Base-by-base conservation (phyloP, 2,888 invertebrate genomes). In the Eustalomyia histrio region DNA sequence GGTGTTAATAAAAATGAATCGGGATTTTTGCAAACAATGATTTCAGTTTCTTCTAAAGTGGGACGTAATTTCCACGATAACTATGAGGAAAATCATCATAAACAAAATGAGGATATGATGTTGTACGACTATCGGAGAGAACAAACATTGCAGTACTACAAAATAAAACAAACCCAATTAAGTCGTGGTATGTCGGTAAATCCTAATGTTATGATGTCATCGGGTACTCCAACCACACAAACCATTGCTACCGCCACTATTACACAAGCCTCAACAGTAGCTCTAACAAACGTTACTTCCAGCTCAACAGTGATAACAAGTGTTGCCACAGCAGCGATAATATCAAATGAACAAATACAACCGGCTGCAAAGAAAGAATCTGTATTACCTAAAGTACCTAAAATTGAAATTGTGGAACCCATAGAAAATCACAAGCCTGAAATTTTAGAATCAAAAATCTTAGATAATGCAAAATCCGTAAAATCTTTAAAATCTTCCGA, bases 61-160 rank as follows among this genome's bases (percentile, higher is more conserved):
- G 65, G 65, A 0, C 81, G 81, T 14, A 81, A 78, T 29, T 67
- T 61, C 12, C 52, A 16, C 8, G 87, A 88, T 50, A 87, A 86
- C 16, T 86, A 88, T 0, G 88, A 89, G 1, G 87, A 87, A 55
- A 84, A 84, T 81, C 84, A 86, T 61, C 86, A 85, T 75, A 83
- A 80, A 57, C 76, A 76, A 12, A 85, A 78, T 53, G 93, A 94
- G 47, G 94, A 94, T 83, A 93, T 93, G 7, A 93, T 95, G 92
- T 90, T 95, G 68, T 94, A 95, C 83, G 94, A 94, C 0, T 95
- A 95, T 89, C 92, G 95, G 64, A 94, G 94, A 1, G 95, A 95
- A 87, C 92, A 94, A 86, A 94, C 95, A 16, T 90, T 95, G 63
- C 92, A 94, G 87, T 94, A 95, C 87, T 92, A 94, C 50, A 94